A percentile compares a stretch with the other conserved stretches of the same genome.
phyloP scores from a whole-genome alignment of 2,888 invertebrate species.

The Euphydryas editha region DNA sequence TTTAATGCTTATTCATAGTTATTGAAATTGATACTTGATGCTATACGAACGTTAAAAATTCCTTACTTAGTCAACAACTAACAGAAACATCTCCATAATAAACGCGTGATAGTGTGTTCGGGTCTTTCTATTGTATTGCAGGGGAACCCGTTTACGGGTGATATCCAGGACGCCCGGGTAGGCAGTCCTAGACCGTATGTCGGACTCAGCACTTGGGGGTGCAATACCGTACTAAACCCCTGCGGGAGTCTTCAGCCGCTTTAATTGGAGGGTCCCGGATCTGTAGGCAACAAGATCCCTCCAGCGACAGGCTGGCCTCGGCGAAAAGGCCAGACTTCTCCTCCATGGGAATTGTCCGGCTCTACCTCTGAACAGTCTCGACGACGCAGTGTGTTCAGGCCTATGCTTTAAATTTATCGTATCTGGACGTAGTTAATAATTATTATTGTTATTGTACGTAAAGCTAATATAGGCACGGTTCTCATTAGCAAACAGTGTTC shows the following conservation, averaged over 20 bases:
- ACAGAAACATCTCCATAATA: background rate
- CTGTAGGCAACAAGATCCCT: too few relatives aligned
- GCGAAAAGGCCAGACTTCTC: too few relatives aligned
- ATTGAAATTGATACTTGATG: background rate
- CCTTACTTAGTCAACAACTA: background rate
- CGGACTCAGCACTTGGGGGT: too few relatives aligned
- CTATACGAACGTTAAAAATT: background rate
- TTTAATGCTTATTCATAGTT: background rate
- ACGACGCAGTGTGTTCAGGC: background rate
- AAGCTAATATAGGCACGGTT: slow-evolving; percentile 48
- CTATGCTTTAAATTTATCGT: slow-evolving; percentile 46
- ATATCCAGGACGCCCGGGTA: too few relatives aligned
- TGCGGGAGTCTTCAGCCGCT: too few relatives aligned
- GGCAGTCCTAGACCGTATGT: too few relatives aligned
- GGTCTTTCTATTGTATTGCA: slow-evolving; percentile 10
- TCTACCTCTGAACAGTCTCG: too few relatives aligned
- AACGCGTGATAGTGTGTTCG: slow-evolving; percentile 11
- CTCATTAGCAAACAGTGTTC: slow-evolving; percentile 26
- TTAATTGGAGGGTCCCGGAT: too few relatives aligned
- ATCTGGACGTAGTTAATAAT: slow-evolving; percentile 43
- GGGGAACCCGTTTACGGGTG: too few relatives aligned
- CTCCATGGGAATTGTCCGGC: too few relatives aligned
- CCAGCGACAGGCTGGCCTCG: too few relatives aligned
- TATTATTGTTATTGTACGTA: slow-evolving; percentile 43
- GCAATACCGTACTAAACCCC: too few relatives aligned